phyloP scores from a whole-genome alignment of 2,113 vertebrate genomes.

The Caretta caretta region DNA sequence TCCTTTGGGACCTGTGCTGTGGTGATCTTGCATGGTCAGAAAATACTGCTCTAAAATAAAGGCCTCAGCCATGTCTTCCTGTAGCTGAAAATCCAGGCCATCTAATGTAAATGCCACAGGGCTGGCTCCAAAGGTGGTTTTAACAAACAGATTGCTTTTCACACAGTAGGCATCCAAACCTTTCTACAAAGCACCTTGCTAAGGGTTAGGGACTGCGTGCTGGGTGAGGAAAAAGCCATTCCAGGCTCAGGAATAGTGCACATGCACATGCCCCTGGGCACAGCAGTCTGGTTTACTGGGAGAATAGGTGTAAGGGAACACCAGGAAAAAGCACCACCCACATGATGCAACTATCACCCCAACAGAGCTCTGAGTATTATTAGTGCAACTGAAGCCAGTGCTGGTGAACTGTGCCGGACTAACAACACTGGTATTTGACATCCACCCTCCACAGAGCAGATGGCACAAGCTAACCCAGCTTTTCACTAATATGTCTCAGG shows the following conservation, averaged over 20 bases:
- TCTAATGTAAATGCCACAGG: not conserved
- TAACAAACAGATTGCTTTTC: not conserved
- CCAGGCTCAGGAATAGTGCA: not conserved
- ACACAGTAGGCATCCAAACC: not conserved
- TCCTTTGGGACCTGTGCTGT: not conserved
- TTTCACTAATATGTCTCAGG: not conserved
- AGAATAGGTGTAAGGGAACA: not conserved
- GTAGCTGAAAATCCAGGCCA: not conserved
- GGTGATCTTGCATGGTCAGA: not conserved
- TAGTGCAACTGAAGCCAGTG: not conserved
- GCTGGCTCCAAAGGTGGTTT: not conserved
- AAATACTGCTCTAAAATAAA: not conserved
- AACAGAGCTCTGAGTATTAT: not conserved
- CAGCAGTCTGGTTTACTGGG: not conserved
- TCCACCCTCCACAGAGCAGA: not conserved
- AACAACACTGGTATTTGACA: no score
- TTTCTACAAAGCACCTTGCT: no score
- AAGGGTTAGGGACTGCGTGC: not conserved
- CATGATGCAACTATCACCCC: not conserved
- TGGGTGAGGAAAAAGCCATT: not conserved
- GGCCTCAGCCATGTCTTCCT: not conserved
- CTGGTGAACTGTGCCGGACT: no score
- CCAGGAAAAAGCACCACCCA: not conserved
- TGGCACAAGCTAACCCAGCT: not conserved
- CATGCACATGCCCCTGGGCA: not conserved